These are phyloP conservation scores for Falcaria lacertinaria DNA, from an alignment of 2,888 invertebrate genomes.

Conservation along the genomic window DNA sequence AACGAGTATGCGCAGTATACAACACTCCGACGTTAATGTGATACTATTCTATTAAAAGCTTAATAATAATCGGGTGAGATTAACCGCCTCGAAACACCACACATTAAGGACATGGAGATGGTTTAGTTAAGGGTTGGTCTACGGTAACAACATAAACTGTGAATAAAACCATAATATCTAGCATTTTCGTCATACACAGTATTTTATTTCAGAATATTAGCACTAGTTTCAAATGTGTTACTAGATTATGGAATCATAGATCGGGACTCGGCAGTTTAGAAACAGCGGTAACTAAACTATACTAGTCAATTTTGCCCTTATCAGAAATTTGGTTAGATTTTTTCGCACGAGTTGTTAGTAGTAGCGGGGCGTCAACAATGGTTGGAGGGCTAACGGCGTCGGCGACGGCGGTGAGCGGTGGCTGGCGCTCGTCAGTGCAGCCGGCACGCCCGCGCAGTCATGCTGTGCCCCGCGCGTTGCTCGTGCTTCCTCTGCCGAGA, in stretches of 20 bases:
- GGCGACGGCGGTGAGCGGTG: conserved; percentile 20
- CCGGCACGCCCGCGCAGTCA: conserved; percentile 68
- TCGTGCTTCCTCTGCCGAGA: conserved; percentile 87
- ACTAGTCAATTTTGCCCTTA: too few species aligned
- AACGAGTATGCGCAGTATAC: conserved; percentile 15
- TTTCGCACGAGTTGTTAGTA: conserved; percentile 26
- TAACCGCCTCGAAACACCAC: not conserved
- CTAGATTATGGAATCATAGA: too few species aligned
- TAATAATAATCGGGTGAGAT: conserved; percentile 18
- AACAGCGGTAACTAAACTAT: too few species aligned
- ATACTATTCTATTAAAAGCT: conserved; percentile 4
- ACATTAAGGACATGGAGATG: too few species aligned
- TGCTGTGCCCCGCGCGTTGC: conserved; percentile 87
- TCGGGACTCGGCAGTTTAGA: too few species aligned
- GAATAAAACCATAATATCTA: too few species aligned
- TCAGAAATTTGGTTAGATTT: conserved; percentile 7
- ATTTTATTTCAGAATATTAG: too few species aligned
- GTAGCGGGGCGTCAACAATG: conserved; percentile 56
- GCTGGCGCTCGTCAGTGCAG: conserved; percentile 55
- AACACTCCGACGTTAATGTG: conserved; percentile 12
- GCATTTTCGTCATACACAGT: too few species aligned
- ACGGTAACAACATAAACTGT: too few species aligned
- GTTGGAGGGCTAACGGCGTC: conserved; percentile 45
- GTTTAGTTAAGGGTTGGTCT: too few species aligned
- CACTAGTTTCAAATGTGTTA: too few species aligned